Evolutionary conservation across 1,140 invertebrate genomes (phyloP).

Genomic region (Forficula auricularia): DNA sequence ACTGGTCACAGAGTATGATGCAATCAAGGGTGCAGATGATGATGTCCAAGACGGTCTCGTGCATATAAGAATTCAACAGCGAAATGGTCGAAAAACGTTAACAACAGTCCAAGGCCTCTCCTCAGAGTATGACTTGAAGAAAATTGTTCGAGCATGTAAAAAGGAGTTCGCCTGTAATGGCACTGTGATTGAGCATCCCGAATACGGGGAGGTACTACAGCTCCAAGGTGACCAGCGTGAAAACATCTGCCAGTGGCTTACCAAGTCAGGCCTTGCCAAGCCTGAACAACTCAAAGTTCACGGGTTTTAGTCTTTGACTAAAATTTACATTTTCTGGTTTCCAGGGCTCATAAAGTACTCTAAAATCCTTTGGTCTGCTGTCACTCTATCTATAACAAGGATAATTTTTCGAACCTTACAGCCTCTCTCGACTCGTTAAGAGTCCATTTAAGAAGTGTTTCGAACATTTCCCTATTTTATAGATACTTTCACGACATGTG

Average conservation of each 20-base stretch:
- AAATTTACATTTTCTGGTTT: too few relatives aligned
- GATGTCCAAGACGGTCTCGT: slow-evolving; percentile 95
- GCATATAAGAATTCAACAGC: slow-evolving; percentile 99
- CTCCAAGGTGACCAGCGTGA: slow-evolving; percentile 95
- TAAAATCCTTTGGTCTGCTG: too few relatives aligned
- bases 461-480: too few relatives aligned
- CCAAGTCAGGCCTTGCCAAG: slow-evolving; percentile 78
- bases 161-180: slow-evolving; percentile 98
- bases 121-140: slow-evolving; percentile 98
- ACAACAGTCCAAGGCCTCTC: slow-evolving; percentile 95
- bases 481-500: too few relatives aligned
- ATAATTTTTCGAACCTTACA: too few relatives aligned
- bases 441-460: too few relatives aligned
- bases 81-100: slow-evolving; percentile 98
- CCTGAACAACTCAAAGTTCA: slow-evolving; percentile 89
- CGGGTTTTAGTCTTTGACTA: too few relatives aligned
- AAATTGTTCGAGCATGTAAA: slow-evolving; percentile 99
- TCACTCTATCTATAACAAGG: too few relatives aligned
- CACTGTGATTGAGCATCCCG: slow-evolving; percentile 92
- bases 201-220: slow-evolving; percentile 99
- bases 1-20: too few relatives aligned
- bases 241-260: slow-evolving; percentile 89
- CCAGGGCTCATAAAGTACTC: too few relatives aligned
- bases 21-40: slow-evolving; percentile 94
- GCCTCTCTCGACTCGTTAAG: too few relatives aligned